Evolutionary conservation across 2,888 invertebrate species (phyloP), one percentile per base, ranked within the genome.

Genomic region (Chymomyza amoena): DNA sequence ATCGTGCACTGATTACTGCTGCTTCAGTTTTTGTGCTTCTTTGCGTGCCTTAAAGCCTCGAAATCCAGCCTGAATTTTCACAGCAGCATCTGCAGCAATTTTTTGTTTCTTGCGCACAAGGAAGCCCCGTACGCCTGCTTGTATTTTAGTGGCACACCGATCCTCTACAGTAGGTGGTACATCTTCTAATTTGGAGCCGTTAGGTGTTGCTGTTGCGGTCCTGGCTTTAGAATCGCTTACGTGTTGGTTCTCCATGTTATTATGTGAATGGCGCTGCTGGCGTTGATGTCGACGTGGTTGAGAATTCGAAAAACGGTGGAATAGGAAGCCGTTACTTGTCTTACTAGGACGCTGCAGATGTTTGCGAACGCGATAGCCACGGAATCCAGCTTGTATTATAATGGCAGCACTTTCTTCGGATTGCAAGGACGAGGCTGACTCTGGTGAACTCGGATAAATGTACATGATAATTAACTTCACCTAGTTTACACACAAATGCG

Each of bases 311-410:
- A 68, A 64, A 18, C 77, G 72, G 16, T 78, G 70, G 4, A 65
- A 62, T 13, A 65, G 57, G 52, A 63, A 62, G 51, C 78, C 77
- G 78, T 74, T 69, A 64, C 56, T 57, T 63, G 65, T 36, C 52
- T 78, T 80, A 61, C 64, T 75, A n/a, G 78, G 68, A n/a, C 69
- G 70, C 50, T 89, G 90, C 50, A 93, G 76, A 68, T 92, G 92
- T 72, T 93, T 93, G n/a, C 93, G 90, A 10, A 93, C 93, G 3
- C 93, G 91, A 76, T 93, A 93, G 1, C 93, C 93, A 36, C 93
- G 91, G 81, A 93, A 93, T 65, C 93, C 93, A 54, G 93, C 93
- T 88, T 93, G 93, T 64, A 93, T 93, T 81, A 93, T 93, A 13
- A 92, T 92, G 10, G 93, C 93, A 28, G 93, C 93, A 77, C 84